Percentiles rank a stretch among this genome's conserved stretches.
phyloP scores from a whole-genome alignment of 2,113 vertebrate genomes.

The Mesoclemmys tuberculata region DNA sequence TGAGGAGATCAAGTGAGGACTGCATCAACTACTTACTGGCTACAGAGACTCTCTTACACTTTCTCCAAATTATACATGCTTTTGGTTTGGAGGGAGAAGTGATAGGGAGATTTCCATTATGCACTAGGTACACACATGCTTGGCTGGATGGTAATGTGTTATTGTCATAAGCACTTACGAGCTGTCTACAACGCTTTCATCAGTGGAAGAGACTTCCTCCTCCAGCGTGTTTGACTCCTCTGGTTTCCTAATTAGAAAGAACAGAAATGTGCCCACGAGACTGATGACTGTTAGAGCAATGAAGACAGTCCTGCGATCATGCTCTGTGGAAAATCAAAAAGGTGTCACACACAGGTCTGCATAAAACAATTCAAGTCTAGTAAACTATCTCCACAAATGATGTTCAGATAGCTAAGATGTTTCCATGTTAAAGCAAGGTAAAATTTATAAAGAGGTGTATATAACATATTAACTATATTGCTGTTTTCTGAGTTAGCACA shows the following conservation, averaged over 20 bases:
- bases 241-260: slow-evolving; percentile 93
- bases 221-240: slow-evolving; percentile 76
- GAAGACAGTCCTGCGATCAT: slow-evolving; percentile 94
- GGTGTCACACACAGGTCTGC: not conserved
- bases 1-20: not conserved
- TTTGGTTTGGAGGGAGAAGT: not conserved
- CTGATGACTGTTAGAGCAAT: slow-evolving; percentile 96
- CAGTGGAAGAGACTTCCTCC: slow-evolving; percentile 70
- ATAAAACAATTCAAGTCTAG: not conserved
- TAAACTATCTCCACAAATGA: not conserved
- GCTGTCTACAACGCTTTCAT: slow-evolving; percentile 68
- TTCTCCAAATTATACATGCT: not conserved
- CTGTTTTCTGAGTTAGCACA: slow-evolving; percentile 15
- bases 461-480: not conserved
- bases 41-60: not conserved
- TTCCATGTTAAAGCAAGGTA: not conserved
- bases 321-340: slow-evolving; percentile 80
- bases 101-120: rapidly evolving
- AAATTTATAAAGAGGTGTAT: not conserved
- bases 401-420: not conserved
- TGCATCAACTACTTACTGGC: not conserved
- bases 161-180: slow-evolving; percentile 69
- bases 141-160: not conserved
- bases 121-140: rapidly evolving
- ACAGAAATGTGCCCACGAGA: slow-evolving; percentile 94